Conservation (phyloP, 2,888 invertebrate species). For the Spodoptera littoralis region DNA sequence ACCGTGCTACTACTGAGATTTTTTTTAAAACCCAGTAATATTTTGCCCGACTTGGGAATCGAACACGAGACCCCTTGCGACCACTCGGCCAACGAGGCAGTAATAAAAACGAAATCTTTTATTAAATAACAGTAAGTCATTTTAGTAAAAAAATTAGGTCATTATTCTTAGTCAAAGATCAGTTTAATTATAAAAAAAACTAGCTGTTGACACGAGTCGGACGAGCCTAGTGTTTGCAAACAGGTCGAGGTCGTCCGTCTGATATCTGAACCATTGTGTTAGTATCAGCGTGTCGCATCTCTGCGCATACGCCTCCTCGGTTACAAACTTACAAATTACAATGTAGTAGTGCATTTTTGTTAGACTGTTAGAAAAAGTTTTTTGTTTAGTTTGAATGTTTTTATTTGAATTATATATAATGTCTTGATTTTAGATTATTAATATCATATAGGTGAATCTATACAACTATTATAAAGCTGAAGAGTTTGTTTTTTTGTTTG, state of each 20-base stretch:
- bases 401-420: too few relatives aligned
- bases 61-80: too few relatives aligned
- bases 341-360: neutral
- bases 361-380: too few relatives aligned
- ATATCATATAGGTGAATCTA: too few relatives aligned
- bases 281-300: constrained; percentile 45
- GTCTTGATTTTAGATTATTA: neutral
- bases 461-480: too few relatives aligned
- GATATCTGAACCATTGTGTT: constrained; percentile 48
- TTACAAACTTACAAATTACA: neutral
- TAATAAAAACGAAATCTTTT: too few relatives aligned
- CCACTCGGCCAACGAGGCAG: too few relatives aligned
- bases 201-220: constrained; percentile 16
- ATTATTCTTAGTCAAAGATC: neutral
- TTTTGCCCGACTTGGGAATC: too few relatives aligned
- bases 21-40: too few relatives aligned
- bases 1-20: too few relatives aligned
- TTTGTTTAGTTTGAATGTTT: neutral
- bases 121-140: too few relatives aligned
- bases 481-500: too few relatives aligned
- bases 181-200: neutral
- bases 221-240: constrained; percentile 2
- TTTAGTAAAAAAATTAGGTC: neutral
- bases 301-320: constrained; percentile 21
- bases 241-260: constrained; percentile 49